Conservation (phyloP, 2,113 vertebrate genomes). For the Cochlearius cochlearius region DNA sequence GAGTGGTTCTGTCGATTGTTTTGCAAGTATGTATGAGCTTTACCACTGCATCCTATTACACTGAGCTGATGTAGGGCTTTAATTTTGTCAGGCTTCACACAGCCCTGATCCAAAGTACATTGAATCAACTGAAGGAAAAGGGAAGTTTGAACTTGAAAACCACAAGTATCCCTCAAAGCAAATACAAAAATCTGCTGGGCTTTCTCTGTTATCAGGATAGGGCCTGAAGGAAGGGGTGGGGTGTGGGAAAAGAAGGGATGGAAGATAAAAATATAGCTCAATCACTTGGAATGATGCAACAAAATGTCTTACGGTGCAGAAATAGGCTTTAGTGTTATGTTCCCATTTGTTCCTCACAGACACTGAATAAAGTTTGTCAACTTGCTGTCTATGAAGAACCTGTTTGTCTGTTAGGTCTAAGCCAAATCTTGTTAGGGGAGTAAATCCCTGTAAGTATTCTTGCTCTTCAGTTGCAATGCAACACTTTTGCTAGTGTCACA, state of each 20-base stretch:
- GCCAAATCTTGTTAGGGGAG: background rate
- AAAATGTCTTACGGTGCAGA: background rate
- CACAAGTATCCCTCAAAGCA: background rate
- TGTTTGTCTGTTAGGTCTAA: background rate
- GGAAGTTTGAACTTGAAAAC: background rate
- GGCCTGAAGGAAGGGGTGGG: background rate
- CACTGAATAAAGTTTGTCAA: background rate
- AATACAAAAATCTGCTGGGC: background rate
- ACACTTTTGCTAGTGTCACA: background rate
- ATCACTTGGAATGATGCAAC: background rate
- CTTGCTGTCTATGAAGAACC: background rate
- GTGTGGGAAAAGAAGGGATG: background rate
- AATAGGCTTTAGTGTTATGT: background rate
- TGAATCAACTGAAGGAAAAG: background rate
- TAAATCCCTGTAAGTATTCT: background rate
- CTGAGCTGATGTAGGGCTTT: background rate
- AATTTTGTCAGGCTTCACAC: background rate
- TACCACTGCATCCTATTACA: background rate
- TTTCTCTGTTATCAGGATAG: background rate
- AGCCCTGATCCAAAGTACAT: background rate
- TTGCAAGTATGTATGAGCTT: background rate
- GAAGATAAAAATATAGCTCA: background rate
- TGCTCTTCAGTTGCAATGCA: background rate
- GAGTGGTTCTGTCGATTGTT: background rate
- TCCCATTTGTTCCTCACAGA: background rate